Conservation (phyloP, 2,888 invertebrate genomes). For the Caenorhabditis sp. region DNA sequence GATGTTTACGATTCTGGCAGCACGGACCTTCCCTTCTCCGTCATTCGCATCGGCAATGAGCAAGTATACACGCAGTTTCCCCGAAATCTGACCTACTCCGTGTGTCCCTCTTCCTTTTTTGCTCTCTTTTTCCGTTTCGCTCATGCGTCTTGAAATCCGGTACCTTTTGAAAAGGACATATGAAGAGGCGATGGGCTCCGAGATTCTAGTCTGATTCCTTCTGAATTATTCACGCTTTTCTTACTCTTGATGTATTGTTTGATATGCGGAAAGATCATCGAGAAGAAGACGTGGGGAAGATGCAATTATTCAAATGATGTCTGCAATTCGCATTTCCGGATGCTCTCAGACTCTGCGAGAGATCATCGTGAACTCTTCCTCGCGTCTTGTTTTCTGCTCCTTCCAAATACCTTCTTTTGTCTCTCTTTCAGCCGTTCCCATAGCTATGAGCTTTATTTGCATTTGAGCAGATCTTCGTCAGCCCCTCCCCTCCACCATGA, state of each 20-base stretch:
- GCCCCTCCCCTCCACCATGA: too few relatives aligned
- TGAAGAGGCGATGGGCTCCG: neutral
- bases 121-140: neutral
- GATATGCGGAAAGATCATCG: neutral
- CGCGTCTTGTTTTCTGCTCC: too few relatives aligned
- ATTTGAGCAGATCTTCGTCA: too few relatives aligned
- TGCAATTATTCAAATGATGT: too few relatives aligned
- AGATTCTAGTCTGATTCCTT: slow-evolving; percentile 47
- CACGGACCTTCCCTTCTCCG: slow-evolving; percentile 2
- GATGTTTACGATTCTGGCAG: slow-evolving; percentile 39
- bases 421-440: too few relatives aligned
- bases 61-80: slow-evolving; percentile 17
- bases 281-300: neutral
- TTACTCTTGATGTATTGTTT: neutral
- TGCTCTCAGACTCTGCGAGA: too few relatives aligned
- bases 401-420: too few relatives aligned
- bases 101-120: neutral
- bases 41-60: slow-evolving; percentile 26
- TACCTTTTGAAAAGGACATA: slow-evolving; percentile 27
- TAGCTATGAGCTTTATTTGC: too few relatives aligned
- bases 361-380: too few relatives aligned
- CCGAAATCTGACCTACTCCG: slow-evolving; percentile 37
- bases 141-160: slow-evolving; percentile 17
- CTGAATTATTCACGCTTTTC: slow-evolving; percentile 35
- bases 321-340: too few relatives aligned